Evolutionary conservation across 1,140 invertebrate species (phyloP).

Genomic region (Paraescarpia echinospica): DNA sequence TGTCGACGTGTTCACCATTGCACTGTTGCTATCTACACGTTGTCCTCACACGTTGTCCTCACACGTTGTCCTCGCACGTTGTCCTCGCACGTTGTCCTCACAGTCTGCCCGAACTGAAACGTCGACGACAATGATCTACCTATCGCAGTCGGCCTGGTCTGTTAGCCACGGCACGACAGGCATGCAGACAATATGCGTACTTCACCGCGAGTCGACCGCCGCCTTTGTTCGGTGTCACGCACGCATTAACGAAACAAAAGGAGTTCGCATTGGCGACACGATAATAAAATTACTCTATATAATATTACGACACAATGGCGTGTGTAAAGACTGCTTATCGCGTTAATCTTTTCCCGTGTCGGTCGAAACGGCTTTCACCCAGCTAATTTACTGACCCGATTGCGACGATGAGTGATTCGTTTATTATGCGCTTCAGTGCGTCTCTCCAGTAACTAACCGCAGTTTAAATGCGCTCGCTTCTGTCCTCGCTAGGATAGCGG

Average conservation of each 20-base stretch:
- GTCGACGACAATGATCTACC: too few relatives aligned
- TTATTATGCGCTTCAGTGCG: background rate
- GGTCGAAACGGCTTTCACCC: background rate
- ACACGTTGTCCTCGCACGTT: too few relatives aligned
- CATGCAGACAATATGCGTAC: background rate
- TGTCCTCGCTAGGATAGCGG: background rate
- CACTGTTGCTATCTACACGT: too few relatives aligned
- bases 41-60: too few relatives aligned
- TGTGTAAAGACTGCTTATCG: background rate
- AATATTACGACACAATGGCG: background rate
- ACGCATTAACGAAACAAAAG: background rate
- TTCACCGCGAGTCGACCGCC: background rate
- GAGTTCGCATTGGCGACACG: background rate
- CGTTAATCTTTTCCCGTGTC: background rate
- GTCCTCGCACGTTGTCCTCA: too few relatives aligned
- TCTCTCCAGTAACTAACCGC: background rate
- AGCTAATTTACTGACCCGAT: background rate
- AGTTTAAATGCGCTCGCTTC: background rate
- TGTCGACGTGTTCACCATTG: background rate
- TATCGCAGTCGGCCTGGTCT: too few relatives aligned
- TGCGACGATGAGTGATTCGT: background rate
- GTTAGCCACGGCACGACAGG: background rate
- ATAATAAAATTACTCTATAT: background rate
- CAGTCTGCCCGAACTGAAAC: too few relatives aligned
- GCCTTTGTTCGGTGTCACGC: background rate